Conservation (phyloP, 35 echinoderm and acorn worm species). For the Strongylocentrotus purpuratus region DNA sequence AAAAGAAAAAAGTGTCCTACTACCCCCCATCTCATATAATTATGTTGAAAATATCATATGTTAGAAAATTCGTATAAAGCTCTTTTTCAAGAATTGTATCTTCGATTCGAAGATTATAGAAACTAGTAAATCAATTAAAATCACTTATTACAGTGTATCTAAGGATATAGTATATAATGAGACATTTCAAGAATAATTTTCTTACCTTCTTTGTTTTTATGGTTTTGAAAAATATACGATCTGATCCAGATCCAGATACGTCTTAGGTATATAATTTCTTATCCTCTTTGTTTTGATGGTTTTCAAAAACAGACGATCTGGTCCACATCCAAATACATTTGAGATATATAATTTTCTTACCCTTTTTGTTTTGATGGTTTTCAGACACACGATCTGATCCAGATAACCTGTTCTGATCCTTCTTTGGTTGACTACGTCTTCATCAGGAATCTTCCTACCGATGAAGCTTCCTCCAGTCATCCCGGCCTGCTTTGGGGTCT, state of each 20-base stretch:
- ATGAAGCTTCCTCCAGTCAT: slow-evolving; percentile 40
- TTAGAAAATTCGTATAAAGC: too few relatives aligned
- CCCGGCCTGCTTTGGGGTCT: background rate
- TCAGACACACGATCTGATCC: slow-evolving; percentile 8
- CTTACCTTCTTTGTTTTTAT: slow-evolving; percentile 35
- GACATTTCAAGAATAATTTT: too few relatives aligned
- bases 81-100: too few relatives aligned
- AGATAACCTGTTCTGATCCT: slow-evolving; percentile 17
- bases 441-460: background rate
- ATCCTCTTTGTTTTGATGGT: slow-evolving; percentile 30
- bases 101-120: too few relatives aligned
- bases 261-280: too few relatives aligned
- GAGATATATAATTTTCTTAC: background rate
- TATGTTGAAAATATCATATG: too few relatives aligned
- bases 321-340: too few relatives aligned
- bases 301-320: slow-evolving; percentile 11
- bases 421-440: background rate
- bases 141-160: too few relatives aligned
- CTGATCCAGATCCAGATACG: slow-evolving; percentile 14
- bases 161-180: too few relatives aligned
- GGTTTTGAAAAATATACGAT: slow-evolving; percentile 16
- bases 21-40: too few relatives aligned
- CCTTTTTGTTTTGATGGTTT: slow-evolving; percentile 27
- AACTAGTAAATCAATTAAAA: too few relatives aligned
- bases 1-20: too few relatives aligned